These are phyloP conservation scores for Brachystomella parvula DNA, from an alignment of 1,140 invertebrate genomes.

Conservation along the genomic window DNA sequence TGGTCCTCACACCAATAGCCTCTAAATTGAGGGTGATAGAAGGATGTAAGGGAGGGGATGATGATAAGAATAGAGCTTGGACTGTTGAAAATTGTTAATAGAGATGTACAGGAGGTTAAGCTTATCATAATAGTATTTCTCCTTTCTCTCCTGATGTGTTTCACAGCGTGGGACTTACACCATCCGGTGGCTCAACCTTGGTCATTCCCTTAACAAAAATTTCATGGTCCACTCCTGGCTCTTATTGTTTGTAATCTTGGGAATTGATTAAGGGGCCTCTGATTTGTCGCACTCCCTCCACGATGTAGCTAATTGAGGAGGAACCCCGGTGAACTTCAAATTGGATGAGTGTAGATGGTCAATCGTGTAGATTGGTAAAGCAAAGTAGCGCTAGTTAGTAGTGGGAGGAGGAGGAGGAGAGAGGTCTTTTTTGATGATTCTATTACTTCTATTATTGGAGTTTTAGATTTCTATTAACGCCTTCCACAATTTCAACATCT, in stretches of 20 bases:
- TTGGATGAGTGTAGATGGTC: no score
- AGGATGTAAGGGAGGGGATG: neutral
- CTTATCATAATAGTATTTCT: neutral
- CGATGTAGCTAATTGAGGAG: constrained; percentile 9
- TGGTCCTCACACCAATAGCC: neutral
- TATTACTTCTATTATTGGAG: neutral
- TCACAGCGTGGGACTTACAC: constrained; percentile 35
- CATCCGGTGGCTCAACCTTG: constrained; percentile 33
- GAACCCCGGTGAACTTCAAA: no score
- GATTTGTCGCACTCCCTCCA: constrained; percentile 15
- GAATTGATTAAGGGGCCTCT: constrained; percentile 35
- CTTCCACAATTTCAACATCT: neutral
- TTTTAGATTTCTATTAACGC: neutral
- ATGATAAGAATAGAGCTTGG: neutral
- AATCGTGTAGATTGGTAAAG: no score
- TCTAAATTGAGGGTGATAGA: neutral
- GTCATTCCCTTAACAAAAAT: constrained; percentile 13
- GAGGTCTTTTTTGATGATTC: neutral
- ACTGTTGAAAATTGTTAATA: constrained; percentile 1
- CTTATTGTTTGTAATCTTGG: neutral
- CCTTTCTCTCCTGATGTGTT: neutral
- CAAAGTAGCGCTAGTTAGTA: no score
- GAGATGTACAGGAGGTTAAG: neutral
- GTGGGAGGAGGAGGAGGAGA: neutral
- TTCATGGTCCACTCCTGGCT: constrained; percentile 33